Conservation (phyloP, 1,140 invertebrate genomes). For the Drosophila jambulina region DNA sequence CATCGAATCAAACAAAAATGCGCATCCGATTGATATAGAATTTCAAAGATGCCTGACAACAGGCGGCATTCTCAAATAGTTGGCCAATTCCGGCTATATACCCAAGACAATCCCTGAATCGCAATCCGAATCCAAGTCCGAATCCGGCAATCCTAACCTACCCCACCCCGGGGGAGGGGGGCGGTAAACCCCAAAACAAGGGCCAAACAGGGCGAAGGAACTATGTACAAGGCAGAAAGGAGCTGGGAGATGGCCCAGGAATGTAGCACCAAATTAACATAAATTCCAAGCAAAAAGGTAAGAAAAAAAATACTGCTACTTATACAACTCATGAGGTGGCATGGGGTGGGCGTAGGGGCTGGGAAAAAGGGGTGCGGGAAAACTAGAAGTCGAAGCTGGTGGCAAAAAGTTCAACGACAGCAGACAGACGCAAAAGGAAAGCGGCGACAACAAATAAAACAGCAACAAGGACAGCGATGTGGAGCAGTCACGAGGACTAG, state of each 20-base stretch:
- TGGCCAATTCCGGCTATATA: slow-evolving; percentile 14
- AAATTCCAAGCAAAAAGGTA: slow-evolving; percentile 62
- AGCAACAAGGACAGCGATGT: slow-evolving; percentile 22
- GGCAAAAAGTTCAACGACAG: slow-evolving; percentile 78
- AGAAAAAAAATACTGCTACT: slow-evolving; percentile 34
- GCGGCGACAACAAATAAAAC: slow-evolving; percentile 38
- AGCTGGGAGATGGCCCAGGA: slow-evolving; percentile 23
- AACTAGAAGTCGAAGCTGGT: slow-evolving; percentile 58
- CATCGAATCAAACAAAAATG: slow-evolving; percentile 2
- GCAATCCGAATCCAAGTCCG: not conserved
- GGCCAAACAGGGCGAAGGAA: slow-evolving; percentile 28
- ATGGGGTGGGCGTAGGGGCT: not conserved
- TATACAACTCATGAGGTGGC: slow-evolving; percentile 24
- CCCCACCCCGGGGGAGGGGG: not conserved
- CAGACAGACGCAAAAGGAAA: slow-evolving; percentile 43
- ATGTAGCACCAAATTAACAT: slow-evolving; percentile 77
- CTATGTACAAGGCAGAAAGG: not conserved
- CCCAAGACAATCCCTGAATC: slow-evolving; percentile 1
- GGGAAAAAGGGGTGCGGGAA: not conserved
- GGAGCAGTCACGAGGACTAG: slow-evolving; percentile 2
- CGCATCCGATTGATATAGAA: slow-evolving; percentile 22
- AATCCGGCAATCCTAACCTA: slow-evolving; percentile 22
- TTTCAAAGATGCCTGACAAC: slow-evolving; percentile 6
- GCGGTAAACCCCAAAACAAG: slow-evolving; percentile 50
- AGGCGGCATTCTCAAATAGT: slow-evolving; percentile 17